A percentile compares a stretch with the other conserved stretches of the same genome.
Evolutionary conservation across 2,888 invertebrate genomes (phyloP).

Genomic region (Xestia c-nigrum): DNA sequence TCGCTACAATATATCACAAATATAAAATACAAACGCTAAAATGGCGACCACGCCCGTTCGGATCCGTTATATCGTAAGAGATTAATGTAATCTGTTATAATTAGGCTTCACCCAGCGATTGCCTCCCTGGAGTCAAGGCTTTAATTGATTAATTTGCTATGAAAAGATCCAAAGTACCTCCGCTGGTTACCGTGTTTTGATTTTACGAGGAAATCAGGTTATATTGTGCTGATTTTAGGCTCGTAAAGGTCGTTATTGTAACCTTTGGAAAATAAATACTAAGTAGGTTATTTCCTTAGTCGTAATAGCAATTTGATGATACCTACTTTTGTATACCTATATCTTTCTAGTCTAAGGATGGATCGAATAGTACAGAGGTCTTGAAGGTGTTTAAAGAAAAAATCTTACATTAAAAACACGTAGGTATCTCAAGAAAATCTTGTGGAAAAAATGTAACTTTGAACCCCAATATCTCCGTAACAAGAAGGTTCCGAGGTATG

Average conservation of each 20-base stretch:
- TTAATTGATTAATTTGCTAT: conserved; percentile 72
- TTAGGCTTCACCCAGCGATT: conserved; percentile 71
- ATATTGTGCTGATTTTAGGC: conserved; percentile 25
- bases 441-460: too few relatives aligned
- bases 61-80: conserved; percentile 63
- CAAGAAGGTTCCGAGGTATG: too few relatives aligned
- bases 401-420: too few relatives aligned
- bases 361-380: too few relatives aligned
- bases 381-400: too few relatives aligned
- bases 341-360: too few relatives aligned
- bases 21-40: conserved; percentile 45
- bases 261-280: conserved; percentile 11
- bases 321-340: neutral
- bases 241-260: conserved; percentile 15
- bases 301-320: neutral
- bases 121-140: conserved; percentile 61
- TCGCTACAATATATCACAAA: conserved; percentile 44
- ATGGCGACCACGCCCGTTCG: conserved; percentile 47
- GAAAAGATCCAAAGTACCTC: conserved; percentile 65
- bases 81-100: conserved; percentile 75
- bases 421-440: too few relatives aligned
- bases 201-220: conserved; percentile 46
- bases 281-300: neutral
- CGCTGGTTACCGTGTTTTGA: conserved; percentile 48
- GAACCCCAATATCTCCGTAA: too few relatives aligned